These are phyloP conservation scores for Zootoca vivipara DNA, from an alignment of 2,113 vertebrate species.

Conservation along the genomic window DNA sequence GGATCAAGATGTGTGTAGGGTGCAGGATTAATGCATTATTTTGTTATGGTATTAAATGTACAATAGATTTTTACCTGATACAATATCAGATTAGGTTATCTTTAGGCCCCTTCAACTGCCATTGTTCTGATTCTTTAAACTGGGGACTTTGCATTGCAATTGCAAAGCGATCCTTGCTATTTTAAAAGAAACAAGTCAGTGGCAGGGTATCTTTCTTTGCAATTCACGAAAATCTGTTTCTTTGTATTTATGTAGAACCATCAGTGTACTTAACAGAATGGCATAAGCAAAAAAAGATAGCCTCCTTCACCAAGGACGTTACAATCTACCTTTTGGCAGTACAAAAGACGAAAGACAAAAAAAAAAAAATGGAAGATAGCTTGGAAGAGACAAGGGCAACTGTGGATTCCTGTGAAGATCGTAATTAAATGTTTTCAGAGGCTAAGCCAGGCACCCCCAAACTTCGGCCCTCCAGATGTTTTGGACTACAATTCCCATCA, in stretches of 20 bases:
- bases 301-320: not conserved
- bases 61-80: not conserved
- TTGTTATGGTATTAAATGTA: not conserved
- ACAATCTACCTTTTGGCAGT: not conserved
- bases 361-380: not conserved
- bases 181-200: not conserved
- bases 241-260: not conserved
- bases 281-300: not conserved
- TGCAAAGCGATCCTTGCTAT: not conserved
- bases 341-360: no score
- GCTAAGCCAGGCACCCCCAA: no score
- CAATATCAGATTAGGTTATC: not conserved
- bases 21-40: not conserved
- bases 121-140: not conserved
- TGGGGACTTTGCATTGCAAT: not conserved
- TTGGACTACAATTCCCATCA: no score
- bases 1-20: not conserved
- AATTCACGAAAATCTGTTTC: conserved; percentile 1
- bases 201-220: not conserved
- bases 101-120: not conserved
- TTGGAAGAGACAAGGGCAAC: not conserved
- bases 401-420: not conserved
- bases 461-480: no score
- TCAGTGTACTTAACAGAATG: not conserved
- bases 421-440: not conserved